These are phyloP conservation scores for Aphaenogaster ashmeadi DNA, from an alignment of 1,140 invertebrate species.

Conservation along the genomic window DNA sequence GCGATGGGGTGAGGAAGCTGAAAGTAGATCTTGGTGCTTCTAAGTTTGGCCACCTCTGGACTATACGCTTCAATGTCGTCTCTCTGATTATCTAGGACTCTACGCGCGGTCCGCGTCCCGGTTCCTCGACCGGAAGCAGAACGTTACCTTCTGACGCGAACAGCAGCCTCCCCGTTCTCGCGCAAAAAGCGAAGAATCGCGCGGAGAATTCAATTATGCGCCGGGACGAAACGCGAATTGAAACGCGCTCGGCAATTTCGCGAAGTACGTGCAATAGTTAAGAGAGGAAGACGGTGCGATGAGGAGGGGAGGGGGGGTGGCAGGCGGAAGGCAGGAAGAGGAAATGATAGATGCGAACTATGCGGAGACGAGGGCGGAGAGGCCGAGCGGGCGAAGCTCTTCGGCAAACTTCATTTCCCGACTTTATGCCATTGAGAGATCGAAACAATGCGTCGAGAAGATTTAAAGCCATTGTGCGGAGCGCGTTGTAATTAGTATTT, in stretches of 20 bases:
- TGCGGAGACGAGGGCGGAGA: not conserved
- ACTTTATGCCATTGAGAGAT: slow-evolving; percentile 63
- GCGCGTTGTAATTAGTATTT: slow-evolving; percentile 62
- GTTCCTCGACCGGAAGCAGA: not conserved
- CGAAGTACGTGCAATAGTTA: slow-evolving; percentile 57
- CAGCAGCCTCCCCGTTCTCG: slow-evolving; percentile 24
- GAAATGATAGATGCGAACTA: slow-evolving; percentile 55
- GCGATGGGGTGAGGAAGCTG: too few relatives aligned
- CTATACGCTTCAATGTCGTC: too few relatives aligned
- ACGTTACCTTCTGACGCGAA: slow-evolving; percentile 33
- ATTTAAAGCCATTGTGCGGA: slow-evolving; percentile 57
- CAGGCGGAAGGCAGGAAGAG: not conserved
- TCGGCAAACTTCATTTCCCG: slow-evolving; percentile 63
- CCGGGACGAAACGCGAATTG: slow-evolving; percentile 55
- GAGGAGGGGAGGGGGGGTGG: not conserved
- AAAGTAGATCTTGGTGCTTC: too few relatives aligned
- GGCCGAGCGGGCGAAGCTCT: not conserved
- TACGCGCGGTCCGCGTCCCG: slow-evolving; percentile 1
- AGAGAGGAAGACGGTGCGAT: not conserved
- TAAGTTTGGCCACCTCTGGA: too few relatives aligned
- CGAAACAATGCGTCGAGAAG: slow-evolving; percentile 60
- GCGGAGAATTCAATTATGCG: slow-evolving; percentile 57
- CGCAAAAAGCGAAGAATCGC: slow-evolving; percentile 52
- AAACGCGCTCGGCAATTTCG: slow-evolving; percentile 62
- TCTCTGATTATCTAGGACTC: too few relatives aligned